A percentile compares a stretch with the other conserved stretches of the same genome.
These are phyloP conservation scores for Thaleichthys pacificus DNA, from an alignment of 2,797 vertebrate genomes.

Conservation along the genomic window DNA sequence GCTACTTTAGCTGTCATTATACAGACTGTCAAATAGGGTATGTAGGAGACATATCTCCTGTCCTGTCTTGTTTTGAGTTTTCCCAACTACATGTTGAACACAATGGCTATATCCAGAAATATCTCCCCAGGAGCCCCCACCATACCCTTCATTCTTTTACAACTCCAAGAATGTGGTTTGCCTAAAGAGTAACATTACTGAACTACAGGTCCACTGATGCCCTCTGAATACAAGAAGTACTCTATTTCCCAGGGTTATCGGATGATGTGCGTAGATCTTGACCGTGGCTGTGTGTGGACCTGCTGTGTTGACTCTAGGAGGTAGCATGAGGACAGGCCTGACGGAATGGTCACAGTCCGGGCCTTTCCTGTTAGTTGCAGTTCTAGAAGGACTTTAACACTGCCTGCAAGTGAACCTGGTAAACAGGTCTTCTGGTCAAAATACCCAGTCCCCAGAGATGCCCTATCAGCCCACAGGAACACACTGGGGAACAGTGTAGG, in stretches of 20 bases:
- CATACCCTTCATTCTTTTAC: constrained; percentile 3
- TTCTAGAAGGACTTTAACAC: background rate
- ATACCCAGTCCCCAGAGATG: background rate
- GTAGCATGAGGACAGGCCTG: constrained; percentile 16
- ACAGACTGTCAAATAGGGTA: constrained; percentile 10
- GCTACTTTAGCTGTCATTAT: constrained; percentile 57
- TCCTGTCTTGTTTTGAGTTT: too few species aligned
- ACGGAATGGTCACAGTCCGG: background rate
- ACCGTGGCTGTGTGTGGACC: background rate
- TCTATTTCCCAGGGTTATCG: background rate
- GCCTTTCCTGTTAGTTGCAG: too few species aligned
- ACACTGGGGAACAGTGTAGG: too few species aligned
- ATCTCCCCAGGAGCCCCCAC: constrained; percentile 49
- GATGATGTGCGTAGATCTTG: background rate
- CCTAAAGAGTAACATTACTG: background rate
- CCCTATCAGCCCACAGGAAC: too few species aligned
- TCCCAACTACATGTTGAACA: too few species aligned
- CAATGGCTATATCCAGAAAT: constrained; percentile 28
- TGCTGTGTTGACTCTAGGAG: constrained; percentile 25
- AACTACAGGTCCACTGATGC: constrained; percentile 31
- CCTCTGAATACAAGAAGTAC: background rate
- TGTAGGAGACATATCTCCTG: too few species aligned
- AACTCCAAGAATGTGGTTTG: too few species aligned
- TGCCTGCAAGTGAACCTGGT: background rate
- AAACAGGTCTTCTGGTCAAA: constrained; percentile 5